Base-by-base conservation (phyloP, 2,888 invertebrate species). In the Digitonthophagus gazella region DNA sequence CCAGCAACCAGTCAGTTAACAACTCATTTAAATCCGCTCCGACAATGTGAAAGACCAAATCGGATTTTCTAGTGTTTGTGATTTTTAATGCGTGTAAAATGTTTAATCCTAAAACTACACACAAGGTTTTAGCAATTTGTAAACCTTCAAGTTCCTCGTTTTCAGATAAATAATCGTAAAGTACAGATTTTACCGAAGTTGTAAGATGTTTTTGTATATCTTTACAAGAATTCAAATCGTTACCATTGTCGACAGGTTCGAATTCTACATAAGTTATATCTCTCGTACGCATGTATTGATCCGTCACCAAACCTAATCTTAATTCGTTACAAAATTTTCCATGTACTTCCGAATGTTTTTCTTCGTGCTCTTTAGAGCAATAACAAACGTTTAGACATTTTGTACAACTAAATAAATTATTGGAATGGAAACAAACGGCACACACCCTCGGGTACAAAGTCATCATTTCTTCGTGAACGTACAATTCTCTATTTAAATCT, bases 371-470 rank as follows among this genome's bases (percentile, higher is more conserved):
- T 64, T 72, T 71, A 6, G 73, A 73, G 69, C 78, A 78, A 67
- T 77, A 78, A 57, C 71, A 75, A 16, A 74, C 76, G 67, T 74
- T 77, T 18, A 69, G 66, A 71, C 78, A 78, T 4, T 73, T 67
- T 11, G 11, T 15, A 67, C 78, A 78, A 67, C 72, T n/a, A n/a
- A n/a, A n/a, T n/a, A n/a, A n/a, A n/a, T n/a, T n/a, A n/a, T n/a
- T n/a, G n/a, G n/a, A n/a, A n/a, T n/a, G n/a, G n/a, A 71, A 76
- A 70, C 80, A 80, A 2, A 77, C 61, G 61, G 72, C 74, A 71
- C 80, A 80, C 19, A 73, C 71, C 66, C 77, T 74, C 3, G 78
- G 77, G 70, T 77, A 78, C 76, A 79, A 76, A 72, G 77, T 76
- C 75, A 80, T 77, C 70, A 78, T 77, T 20, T 73, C 66, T 74